Percentiles rank a stretch among this genome's conserved stretches.
These are phyloP conservation scores for Cyprinodon diabolis DNA, from an alignment of 2,797 vertebrate species.

Conservation along the genomic window DNA sequence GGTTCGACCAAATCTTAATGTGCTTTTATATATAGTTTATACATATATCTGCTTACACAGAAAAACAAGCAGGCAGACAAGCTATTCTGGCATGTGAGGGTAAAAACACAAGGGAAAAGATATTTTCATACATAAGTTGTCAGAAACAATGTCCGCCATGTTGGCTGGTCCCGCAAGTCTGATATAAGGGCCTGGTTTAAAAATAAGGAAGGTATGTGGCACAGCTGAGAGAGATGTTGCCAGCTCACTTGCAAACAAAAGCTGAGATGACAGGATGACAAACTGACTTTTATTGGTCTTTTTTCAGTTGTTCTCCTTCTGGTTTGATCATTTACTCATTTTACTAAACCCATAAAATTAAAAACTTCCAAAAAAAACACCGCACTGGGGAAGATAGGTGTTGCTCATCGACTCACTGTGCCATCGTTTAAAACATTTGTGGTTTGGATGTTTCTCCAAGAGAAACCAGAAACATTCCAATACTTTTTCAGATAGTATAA, in stretches of 20 bases:
- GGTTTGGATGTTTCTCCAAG: background rate
- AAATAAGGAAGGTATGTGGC: conserved; percentile 84
- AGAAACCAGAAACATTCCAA: background rate
- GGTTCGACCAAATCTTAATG: conserved; percentile 2
- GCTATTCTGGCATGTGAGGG: conserved; percentile 1
- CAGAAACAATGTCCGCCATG: conserved; percentile 69
- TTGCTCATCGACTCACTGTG: background rate
- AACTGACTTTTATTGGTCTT: conserved; percentile 43
- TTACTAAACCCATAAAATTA: conserved; percentile 20
- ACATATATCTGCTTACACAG: conserved; percentile 26
- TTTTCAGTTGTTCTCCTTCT: conserved; percentile 21
- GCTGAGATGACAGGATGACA: conserved; percentile 84
- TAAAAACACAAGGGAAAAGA: conserved; percentile 23
- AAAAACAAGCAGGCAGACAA: conserved; percentile 1
- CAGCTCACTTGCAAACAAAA: conserved; percentile 85
- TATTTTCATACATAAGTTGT: conserved; percentile 26
- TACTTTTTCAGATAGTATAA: too few relatives aligned
- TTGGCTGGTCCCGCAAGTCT: conserved; percentile 49
- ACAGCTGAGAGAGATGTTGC: conserved; percentile 87
- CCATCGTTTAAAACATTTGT: background rate
- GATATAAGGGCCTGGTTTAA: conserved; percentile 77
- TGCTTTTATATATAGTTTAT: background rate
- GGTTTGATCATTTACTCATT: conserved; percentile 14
- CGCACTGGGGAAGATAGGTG: background rate
- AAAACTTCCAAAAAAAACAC: conserved; percentile 5